Conservation (phyloP, 2,888 invertebrate genomes). For the Lamellibrachia satsuma region DNA sequence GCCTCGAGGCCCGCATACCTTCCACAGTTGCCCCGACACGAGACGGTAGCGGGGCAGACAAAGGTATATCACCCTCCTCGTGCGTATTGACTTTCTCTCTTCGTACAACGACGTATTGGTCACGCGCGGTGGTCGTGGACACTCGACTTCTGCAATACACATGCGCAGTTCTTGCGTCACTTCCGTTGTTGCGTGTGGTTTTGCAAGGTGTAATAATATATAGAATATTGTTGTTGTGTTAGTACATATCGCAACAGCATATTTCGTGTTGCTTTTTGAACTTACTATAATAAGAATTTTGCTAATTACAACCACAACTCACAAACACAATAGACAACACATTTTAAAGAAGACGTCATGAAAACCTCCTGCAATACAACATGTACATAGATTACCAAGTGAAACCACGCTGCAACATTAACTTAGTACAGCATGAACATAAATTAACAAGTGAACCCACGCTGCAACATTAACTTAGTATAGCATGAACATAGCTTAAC, state of each 20-base stretch:
- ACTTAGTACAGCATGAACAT: too few species aligned
- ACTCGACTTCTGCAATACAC: not conserved
- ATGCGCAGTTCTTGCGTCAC: not conserved
- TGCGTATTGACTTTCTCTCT: not conserved
- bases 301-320: too few species aligned
- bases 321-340: too few species aligned
- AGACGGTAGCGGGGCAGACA: not conserved
- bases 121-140: not conserved
- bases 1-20: not conserved
- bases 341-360: too few species aligned
- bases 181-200: not conserved
- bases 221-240: not conserved
- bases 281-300: not conserved
- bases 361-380: too few species aligned
- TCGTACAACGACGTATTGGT: not conserved
- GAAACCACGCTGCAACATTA: too few species aligned
- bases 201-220: not conserved
- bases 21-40: not conserved
- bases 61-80: not conserved
- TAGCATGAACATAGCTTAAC: too few species aligned
- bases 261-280: not conserved
- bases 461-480: too few species aligned
- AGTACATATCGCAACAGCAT: not conserved
- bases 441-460: too few species aligned
- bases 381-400: too few species aligned